phyloP scores from a whole-genome alignment of 2,113 vertebrate species.

The Cairina moschata region DNA sequence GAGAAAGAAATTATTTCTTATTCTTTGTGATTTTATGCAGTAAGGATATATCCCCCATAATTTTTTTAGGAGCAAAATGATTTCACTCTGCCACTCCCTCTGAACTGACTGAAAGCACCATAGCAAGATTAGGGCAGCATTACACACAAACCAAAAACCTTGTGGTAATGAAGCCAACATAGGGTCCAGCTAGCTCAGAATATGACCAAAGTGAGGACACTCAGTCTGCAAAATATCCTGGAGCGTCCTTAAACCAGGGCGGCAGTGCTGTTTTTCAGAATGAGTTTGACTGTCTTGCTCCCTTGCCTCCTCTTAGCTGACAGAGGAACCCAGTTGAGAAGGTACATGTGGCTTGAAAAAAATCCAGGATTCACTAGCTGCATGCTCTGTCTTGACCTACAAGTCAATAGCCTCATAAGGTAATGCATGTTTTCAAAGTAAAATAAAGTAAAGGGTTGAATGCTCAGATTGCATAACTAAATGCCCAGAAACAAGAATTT shows the following conservation, averaged over 20 bases:
- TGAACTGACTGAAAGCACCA: background rate
- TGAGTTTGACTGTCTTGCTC: background rate
- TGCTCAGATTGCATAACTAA: background rate
- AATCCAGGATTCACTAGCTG: background rate
- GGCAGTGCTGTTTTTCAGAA: background rate
- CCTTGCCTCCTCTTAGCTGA: background rate
- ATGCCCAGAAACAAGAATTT: slow-evolving; percentile 10
- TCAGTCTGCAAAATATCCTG: background rate
- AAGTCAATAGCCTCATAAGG: background rate
- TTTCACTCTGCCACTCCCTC: background rate
- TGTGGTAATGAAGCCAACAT: background rate
- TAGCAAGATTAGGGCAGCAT: background rate
- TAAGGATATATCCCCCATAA: background rate
- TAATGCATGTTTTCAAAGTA: background rate
- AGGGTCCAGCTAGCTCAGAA: background rate
- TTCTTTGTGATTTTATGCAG: background rate
- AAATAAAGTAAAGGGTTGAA: background rate
- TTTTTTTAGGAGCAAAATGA: background rate
- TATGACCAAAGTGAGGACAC: background rate
- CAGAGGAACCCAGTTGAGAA: background rate
- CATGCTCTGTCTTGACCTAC: background rate
- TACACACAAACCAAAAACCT: background rate
- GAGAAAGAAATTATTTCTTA: background rate
- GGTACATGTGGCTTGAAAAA: background rate
- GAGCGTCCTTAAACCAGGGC: background rate